Evolutionary conservation across 2,888 invertebrate species (phyloP), one percentile per base, ranked within the genome.

Genomic region (Dryadula phaetusa): DNA sequence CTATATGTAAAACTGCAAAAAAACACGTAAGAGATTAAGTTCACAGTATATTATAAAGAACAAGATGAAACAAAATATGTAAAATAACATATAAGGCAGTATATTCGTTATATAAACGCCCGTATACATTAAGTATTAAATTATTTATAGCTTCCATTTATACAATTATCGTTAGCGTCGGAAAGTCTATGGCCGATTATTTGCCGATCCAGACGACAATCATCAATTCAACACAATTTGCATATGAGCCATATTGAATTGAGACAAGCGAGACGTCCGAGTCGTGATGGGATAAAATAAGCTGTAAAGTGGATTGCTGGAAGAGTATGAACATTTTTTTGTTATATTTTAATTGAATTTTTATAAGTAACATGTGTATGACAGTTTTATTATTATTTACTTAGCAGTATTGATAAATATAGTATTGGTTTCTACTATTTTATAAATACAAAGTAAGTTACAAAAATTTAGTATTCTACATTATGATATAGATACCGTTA

Each of bases 171-270:
- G 34, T 7, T 52, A 28, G 40, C 54, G n/a, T 10, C 61, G 32
- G 61, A 54, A 47, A 67, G 72, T 74, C 75, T 67, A 76, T 74
- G 72, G 79, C 80, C 85, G 85, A 87, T 88, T 87, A 87, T 88
- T 85, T 85, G 82, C 82, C 83, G 81, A 85, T 87, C 86, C 84
- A 82, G 83, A 79, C 81, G 84, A 88, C 87, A 84, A 88, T 88
- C 87, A 86, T 85, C 84, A 85, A 83, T 88, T 87, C 87, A 86
- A 85, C 83, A 84, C 79, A 80, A 89, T 89, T 90, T 89, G 87
- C 88, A 89, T 89, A 84, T 79, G 84, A 87, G 84, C 83, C 78
- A 83, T 83, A 86, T 87, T 86, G 86, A 86, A 87, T 88, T 82
- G 87, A 87, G 85, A 83, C 82, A 78, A 78, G 78, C 81, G 58